Evolutionary conservation across 2,888 invertebrate species (phyloP).

Genomic region (Cremastinae sp.): DNA sequence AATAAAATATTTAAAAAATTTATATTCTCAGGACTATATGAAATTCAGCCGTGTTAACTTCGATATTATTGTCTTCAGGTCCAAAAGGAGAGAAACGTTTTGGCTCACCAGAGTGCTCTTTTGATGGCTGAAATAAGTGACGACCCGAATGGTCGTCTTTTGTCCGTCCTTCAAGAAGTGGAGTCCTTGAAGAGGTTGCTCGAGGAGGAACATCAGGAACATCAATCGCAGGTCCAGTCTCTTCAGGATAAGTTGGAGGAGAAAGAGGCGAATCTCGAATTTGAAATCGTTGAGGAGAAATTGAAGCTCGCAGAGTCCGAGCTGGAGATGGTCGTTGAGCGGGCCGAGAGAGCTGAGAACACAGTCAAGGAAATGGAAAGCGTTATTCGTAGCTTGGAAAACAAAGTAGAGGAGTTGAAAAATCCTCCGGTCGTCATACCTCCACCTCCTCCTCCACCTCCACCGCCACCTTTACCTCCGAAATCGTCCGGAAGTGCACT

Average conservation of each 20-base stretch:
- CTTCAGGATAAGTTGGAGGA: slow-evolving; percentile 86
- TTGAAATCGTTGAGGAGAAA: slow-evolving; percentile 86
- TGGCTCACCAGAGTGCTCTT: slow-evolving; percentile 86
- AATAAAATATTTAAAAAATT: slow-evolving; percentile 25
- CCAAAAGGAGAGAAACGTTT: slow-evolving; percentile 84
- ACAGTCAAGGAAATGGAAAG: slow-evolving; percentile 76
- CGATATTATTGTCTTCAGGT: slow-evolving; percentile 77
- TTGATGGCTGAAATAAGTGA: slow-evolving; percentile 84
- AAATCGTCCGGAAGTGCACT: slow-evolving; percentile 72
- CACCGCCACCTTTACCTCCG: slow-evolving; percentile 79
- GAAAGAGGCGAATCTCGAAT: slow-evolving; percentile 85
- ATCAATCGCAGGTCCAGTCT: slow-evolving; percentile 83
- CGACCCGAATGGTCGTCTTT: slow-evolving; percentile 81
- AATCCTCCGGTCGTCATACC: slow-evolving; percentile 73
- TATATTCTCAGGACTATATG: not conserved
- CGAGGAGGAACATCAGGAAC: slow-evolving; percentile 83
- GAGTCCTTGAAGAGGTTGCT: slow-evolving; percentile 84
- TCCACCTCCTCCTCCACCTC: slow-evolving; percentile 81
- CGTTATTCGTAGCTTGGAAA: slow-evolving; percentile 67
- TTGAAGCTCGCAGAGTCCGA: slow-evolving; percentile 86
- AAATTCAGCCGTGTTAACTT: not conserved
- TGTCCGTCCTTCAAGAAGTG: slow-evolving; percentile 83
- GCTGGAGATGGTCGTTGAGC: slow-evolving; percentile 83
- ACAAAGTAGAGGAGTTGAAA: slow-evolving; percentile 71
- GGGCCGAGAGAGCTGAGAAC: slow-evolving; percentile 84